Evolutionary conservation across 2,797 vertebrate species (phyloP).

Genomic region (Cirrhinus molitorella): DNA sequence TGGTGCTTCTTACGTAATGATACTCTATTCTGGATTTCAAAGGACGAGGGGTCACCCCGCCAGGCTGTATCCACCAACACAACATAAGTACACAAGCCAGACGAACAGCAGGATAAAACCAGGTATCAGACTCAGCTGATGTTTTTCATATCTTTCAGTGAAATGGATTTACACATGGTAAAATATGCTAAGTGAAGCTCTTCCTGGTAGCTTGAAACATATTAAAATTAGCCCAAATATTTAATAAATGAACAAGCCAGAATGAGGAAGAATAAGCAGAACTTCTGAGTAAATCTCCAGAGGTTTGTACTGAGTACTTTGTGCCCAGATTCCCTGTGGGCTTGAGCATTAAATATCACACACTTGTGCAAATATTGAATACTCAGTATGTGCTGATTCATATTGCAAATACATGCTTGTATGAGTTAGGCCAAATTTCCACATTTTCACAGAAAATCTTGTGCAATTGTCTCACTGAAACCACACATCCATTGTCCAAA

Average conservation of each 20-base stretch:
- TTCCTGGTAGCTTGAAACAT: neutral
- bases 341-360: too few relatives aligned
- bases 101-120: neutral
- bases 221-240: neutral
- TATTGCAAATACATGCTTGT: neutral
- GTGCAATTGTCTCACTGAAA: neutral
- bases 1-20: conserved; percentile 17
- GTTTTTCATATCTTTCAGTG: neutral
- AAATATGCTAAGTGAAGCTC: neutral
- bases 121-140: neutral
- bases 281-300: neutral
- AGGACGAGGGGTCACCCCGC: conserved; percentile 29
- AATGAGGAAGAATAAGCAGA: neutral
- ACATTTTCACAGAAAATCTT: neutral
- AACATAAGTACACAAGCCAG: neutral
- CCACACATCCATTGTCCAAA: neutral
- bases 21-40: conserved; percentile 8
- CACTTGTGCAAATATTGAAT: neutral
- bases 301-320: neutral
- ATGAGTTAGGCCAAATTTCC: neutral
- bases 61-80: neutral
- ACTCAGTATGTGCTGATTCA: neutral
- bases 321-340: neutral
- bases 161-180: neutral
- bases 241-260: conserved; percentile 5